Conservation (phyloP, 1,140 invertebrate species). For the Steinernema khuongi region DNA sequence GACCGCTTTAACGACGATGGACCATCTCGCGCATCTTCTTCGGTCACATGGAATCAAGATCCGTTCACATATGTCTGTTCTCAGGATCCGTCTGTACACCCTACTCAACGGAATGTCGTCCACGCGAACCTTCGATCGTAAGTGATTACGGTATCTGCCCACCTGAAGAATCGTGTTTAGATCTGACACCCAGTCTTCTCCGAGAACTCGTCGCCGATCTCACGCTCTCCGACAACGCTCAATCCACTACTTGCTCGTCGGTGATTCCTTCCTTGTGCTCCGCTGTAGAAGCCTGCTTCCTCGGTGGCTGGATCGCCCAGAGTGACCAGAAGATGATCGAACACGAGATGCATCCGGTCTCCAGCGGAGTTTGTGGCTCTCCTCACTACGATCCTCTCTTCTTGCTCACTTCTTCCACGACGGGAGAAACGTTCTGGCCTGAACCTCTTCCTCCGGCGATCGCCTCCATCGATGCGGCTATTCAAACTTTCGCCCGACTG, state of each 20-base stretch:
- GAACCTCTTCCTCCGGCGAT: constrained; percentile 90
- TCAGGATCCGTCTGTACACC: constrained; percentile 49
- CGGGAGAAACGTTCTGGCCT: constrained; percentile 60
- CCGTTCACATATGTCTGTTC: constrained; percentile 40
- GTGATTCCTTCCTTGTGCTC: constrained; percentile 76
- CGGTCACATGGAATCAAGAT: constrained; percentile 43
- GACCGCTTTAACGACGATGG: not conserved
- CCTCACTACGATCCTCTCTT: constrained; percentile 38
- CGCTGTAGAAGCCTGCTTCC: constrained; percentile 67
- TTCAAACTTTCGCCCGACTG: constrained; percentile 83
- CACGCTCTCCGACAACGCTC: constrained; percentile 85
- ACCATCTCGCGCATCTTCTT: constrained; percentile 25
- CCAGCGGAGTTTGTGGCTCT: constrained; percentile 25
- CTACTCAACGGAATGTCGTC: constrained; percentile 29
- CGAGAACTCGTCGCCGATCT: constrained; percentile 89
- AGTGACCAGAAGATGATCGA: constrained; percentile 93
- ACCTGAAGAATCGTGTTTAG: constrained; percentile 24
- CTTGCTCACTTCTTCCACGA: constrained; percentile 35
- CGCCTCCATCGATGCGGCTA: constrained; percentile 88
- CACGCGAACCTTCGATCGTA: not conserved
- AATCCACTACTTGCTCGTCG: constrained; percentile 87
- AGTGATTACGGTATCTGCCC: not conserved
- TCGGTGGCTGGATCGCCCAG: constrained; percentile 70
- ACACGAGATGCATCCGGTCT: constrained; percentile 74
- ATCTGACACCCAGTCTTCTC: constrained; percentile 59